Evolutionary conservation across 2,888 invertebrate species (phyloP).

Genomic region (Steinernema carpocapsae): DNA sequence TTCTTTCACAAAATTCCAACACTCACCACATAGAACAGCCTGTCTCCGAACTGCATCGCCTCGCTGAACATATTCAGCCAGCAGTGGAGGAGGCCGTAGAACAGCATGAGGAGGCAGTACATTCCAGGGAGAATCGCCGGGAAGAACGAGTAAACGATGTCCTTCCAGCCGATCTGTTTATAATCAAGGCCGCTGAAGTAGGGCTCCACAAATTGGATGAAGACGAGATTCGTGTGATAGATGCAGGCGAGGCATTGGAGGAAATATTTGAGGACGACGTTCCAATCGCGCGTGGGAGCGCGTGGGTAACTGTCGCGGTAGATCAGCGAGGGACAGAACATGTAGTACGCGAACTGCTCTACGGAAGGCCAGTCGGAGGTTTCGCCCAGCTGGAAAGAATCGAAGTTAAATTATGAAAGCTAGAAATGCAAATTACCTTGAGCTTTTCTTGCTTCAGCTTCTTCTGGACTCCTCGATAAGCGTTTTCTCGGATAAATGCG

Average conservation of each 20-base stretch:
- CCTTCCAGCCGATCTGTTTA: conserved; percentile 6
- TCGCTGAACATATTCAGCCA: conserved; percentile 92
- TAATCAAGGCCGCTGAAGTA: conserved; percentile 72
- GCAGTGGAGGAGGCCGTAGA: conserved; percentile 83
- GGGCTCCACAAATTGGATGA: conserved; percentile 80
- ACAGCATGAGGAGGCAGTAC: conserved; percentile 78
- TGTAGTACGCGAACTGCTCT: conserved; percentile 62
- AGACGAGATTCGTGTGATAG: conserved; percentile 81
- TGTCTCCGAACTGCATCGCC: conserved; percentile 83
- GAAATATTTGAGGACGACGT: conserved; percentile 49
- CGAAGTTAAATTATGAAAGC: not conserved
- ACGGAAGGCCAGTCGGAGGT: conserved; percentile 52
- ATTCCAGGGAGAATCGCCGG: conserved; percentile 74
- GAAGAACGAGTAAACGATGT: conserved; percentile 53
- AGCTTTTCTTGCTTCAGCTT: conserved; percentile 43
- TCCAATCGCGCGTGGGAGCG: conserved; percentile 46
- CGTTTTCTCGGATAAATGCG: conserved; percentile 65
- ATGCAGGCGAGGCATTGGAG: conserved; percentile 78
- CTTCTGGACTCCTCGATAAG: conserved; percentile 46
- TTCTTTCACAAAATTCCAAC: not conserved
- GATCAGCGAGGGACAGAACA: conserved; percentile 66
- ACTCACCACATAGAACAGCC: conserved; percentile 77
- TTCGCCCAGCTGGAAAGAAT: conserved; percentile 28
- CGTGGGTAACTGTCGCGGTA: conserved; percentile 64
- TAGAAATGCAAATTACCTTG: not conserved